These are phyloP conservation scores for Scelioninae gen. 2 DNA, from an alignment of 2,888 invertebrate species.

Conservation along the genomic window DNA sequence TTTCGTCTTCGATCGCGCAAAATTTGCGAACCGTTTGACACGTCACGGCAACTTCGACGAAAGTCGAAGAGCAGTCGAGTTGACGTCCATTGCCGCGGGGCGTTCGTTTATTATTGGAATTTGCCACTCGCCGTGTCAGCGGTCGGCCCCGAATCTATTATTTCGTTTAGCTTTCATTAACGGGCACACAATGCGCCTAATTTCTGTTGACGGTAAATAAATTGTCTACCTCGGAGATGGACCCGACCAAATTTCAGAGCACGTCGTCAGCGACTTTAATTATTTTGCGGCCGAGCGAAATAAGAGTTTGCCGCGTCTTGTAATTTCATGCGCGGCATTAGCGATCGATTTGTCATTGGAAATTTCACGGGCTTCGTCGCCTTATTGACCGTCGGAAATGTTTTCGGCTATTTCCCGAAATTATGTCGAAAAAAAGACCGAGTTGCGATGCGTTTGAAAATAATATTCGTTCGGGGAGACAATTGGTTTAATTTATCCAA, in stretches of 20 bases:
- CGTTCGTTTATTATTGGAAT: constrained; percentile 55
- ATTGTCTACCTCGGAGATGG: constrained; percentile 13
- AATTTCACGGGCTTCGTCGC: no score
- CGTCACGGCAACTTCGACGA: constrained; percentile 64
- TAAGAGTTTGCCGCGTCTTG: not conserved
- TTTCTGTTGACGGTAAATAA: constrained; percentile 53
- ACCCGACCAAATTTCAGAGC: not conserved
- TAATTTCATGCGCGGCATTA: no score
- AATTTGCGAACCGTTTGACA: constrained; percentile 70
- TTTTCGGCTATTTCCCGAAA: no score
- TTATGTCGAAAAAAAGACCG: no score
- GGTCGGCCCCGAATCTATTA: constrained; percentile 53
- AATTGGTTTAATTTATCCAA: no score
- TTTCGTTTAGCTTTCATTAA: constrained; percentile 57
- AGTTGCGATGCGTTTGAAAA: no score
- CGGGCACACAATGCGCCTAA: constrained; percentile 45
- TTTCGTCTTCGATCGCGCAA: constrained; percentile 67
- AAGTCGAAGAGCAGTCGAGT: constrained; percentile 50
- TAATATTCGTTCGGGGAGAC: no score
- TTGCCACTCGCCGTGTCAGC: constrained; percentile 57
- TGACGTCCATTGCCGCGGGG: constrained; percentile 58
- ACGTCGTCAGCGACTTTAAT: no score
- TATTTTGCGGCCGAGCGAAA: not conserved
- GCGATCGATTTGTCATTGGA: no score
- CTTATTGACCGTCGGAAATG: no score